Evolutionary conservation across 37 sponge, comb jelly and placozoan species (phyloP).

Genomic region (Cladorhizidae sp.): DNA sequence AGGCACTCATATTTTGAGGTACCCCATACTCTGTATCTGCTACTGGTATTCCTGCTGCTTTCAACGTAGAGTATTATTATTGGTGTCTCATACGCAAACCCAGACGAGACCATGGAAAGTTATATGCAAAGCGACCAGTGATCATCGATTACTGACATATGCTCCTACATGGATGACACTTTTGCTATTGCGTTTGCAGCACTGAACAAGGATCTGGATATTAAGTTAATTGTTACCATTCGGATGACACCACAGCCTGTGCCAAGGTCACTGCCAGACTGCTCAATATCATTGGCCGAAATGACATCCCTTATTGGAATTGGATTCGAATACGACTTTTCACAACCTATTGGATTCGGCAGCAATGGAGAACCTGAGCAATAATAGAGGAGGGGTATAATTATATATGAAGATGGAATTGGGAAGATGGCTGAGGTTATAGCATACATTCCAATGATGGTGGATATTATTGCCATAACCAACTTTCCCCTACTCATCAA

Average conservation of each 20-base stretch:
- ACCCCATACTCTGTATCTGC: no score
- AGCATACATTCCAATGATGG: neutral
- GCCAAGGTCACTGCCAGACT: conserved; percentile 65
- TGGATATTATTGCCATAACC: conserved; percentile 68
- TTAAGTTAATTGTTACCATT: conserved; percentile 67
- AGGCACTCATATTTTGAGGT: no score
- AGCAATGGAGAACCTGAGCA: conserved; percentile 22
- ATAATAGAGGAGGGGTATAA: conserved; percentile 72
- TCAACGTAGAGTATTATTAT: no score
- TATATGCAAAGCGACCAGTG: conserved; percentile 64
- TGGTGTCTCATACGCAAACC: no score
- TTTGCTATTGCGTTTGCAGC: conserved; percentile 69
- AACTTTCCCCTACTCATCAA: conserved; percentile 65
- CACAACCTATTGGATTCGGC: conserved; percentile 60
- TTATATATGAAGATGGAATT: conserved; percentile 54
- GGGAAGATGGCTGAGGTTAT: conserved; percentile 65
- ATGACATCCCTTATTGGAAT: conserved; percentile 79
- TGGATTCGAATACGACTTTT: conserved; percentile 33
- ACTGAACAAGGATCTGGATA: conserved; percentile 46
- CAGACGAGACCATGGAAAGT: no score
- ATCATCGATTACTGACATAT: conserved; percentile 87
- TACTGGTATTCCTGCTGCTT: no score
- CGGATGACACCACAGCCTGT: conserved; percentile 68
- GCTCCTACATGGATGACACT: conserved; percentile 66
- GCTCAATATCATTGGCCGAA: conserved; percentile 44